Conservation (phyloP, 2,113 vertebrate species). For the Pedionomus torquatus region DNA sequence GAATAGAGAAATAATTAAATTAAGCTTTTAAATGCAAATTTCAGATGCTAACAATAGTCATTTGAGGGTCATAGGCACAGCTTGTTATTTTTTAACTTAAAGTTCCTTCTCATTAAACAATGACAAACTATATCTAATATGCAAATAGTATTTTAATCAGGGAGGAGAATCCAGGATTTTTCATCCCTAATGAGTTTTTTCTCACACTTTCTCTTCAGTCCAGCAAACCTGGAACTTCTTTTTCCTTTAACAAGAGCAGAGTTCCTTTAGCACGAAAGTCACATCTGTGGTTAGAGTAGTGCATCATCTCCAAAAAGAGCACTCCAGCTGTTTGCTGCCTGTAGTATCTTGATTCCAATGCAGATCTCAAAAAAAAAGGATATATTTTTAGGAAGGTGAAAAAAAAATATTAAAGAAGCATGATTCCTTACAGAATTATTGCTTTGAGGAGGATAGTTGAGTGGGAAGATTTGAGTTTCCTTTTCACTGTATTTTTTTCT, state of each 20-base stretch:
- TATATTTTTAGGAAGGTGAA: rapidly evolving
- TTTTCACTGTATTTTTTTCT: neutral
- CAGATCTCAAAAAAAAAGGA: neutral
- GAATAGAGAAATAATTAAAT: neutral
- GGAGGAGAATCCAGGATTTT: neutral
- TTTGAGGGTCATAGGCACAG: neutral
- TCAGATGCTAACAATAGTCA: neutral
- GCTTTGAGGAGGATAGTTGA: neutral
- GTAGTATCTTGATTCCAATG: neutral
- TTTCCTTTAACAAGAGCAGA: neutral
- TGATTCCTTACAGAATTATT: neutral
- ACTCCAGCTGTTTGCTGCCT: neutral
- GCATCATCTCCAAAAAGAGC: neutral
- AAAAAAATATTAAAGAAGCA: neutral
- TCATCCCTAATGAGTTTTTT: neutral
- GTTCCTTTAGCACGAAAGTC: neutral
- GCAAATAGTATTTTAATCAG: neutral
- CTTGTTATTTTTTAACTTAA: neutral
- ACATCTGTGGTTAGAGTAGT: neutral
- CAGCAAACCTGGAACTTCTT: neutral
- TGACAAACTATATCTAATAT: neutral
- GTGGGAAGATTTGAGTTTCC: neutral
- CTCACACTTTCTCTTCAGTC: neutral
- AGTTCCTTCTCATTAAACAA: neutral
- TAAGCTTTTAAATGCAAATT: neutral